Percentiles rank a stretch among this genome's conserved stretches.
Evolutionary conservation across 2,888 invertebrate genomes (phyloP).

Genomic region (Volucella zonaria): DNA sequence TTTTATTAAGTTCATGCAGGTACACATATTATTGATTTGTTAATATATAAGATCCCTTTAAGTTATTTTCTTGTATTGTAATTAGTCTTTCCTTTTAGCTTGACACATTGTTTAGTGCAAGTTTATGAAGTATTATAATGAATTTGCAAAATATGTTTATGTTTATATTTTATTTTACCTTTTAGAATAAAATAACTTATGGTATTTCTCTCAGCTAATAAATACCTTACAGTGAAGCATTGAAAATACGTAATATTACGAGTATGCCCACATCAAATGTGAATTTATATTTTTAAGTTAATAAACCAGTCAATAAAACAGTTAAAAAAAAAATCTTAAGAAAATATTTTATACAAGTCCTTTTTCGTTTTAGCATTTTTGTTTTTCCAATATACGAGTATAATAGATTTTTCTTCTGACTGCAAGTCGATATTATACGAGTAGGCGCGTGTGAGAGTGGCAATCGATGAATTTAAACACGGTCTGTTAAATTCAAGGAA

Average conservation of each 20-base stretch:
- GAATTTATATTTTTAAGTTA: constrained; percentile 71
- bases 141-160: constrained; percentile 34
- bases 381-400: too few relatives aligned
- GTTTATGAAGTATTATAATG: constrained; percentile 64
- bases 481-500: too few relatives aligned
- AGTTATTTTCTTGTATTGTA: constrained; percentile 53
- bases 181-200: constrained; percentile 23
- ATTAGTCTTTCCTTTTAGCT: constrained; percentile 7
- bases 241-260: constrained; percentile 66
- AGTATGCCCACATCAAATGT: constrained; percentile 69
- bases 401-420: too few relatives aligned
- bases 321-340: constrained; percentile 33
- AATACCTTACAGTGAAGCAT: constrained; percentile 58
- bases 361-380: too few relatives aligned
- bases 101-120: constrained; percentile 48
- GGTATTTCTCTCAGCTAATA: constrained; percentile 11
- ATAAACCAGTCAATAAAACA: constrained; percentile 53
- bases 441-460: too few relatives aligned
- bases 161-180: constrained; percentile 17
- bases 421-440: too few relatives aligned
- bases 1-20: constrained; percentile 40
- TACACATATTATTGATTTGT: constrained; percentile 37
- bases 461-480: too few relatives aligned
- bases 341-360: neutral
- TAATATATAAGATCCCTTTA: constrained; percentile 35